These are phyloP conservation scores for Deladenus siricidicola DNA, from an alignment of 2,888 invertebrate species.

Conservation along the genomic window DNA sequence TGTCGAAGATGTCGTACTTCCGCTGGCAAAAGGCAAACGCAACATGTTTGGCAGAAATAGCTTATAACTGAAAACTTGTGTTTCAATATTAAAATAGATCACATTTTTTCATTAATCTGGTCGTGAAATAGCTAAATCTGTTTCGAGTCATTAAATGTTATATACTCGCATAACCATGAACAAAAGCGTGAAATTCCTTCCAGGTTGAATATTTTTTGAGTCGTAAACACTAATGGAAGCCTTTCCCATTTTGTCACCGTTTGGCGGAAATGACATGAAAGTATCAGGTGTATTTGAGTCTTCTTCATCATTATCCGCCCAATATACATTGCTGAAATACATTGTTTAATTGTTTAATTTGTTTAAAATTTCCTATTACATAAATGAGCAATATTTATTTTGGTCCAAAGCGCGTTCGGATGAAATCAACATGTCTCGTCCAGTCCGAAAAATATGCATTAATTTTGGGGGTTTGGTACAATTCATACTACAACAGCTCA, in stretches of 20 bases:
- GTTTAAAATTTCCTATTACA: too few relatives aligned
- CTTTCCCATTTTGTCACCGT: constrained; percentile 4
- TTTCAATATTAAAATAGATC: neutral
- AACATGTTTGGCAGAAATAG: too few relatives aligned
- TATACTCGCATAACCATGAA: neutral
- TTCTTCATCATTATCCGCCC: constrained; percentile 1
- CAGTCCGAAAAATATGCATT: too few relatives aligned
- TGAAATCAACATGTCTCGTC: too few relatives aligned
- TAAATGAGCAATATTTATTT: too few relatives aligned
- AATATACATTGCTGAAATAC: neutral
- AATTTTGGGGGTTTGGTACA: too few relatives aligned
- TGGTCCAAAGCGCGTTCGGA: too few relatives aligned
- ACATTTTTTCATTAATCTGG: neutral
- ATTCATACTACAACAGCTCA: too few relatives aligned
- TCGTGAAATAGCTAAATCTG: too few relatives aligned
- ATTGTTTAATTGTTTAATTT: too few relatives aligned
- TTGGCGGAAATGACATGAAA: constrained; percentile 2
- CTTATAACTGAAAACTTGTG: neutral
- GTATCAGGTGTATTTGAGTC: neutral
- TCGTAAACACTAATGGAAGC: neutral
- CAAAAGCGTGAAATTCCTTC: too few relatives aligned
- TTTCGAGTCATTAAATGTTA: too few relatives aligned
- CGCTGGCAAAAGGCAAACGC: neutral
- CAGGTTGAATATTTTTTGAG: constrained; percentile 3
- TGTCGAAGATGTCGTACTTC: neutral